Base-by-base conservation (phyloP, 2,888 invertebrate genomes). In the Rotaria sp. region DNA sequence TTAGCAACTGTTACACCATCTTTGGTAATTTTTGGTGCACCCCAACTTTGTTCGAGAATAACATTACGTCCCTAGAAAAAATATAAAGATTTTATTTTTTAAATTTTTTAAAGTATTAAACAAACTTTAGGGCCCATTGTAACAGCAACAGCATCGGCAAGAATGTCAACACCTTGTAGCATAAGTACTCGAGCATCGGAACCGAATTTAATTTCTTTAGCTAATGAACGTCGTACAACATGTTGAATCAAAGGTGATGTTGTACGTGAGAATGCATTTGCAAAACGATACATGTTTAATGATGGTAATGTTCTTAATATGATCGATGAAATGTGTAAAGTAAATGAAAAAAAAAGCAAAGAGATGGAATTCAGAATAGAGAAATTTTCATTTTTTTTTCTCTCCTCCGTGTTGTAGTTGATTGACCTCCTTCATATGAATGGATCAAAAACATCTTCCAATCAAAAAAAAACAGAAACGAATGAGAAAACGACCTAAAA, bases 1-100 rank as follows among this genome's bases (percentile, higher is more conserved):
- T 99, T 99, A 74, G 99, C 99, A 85, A 99, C 99, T 7, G 99
- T 99, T 18, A 99, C 99, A 89, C 99, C 99, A 92, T 99, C 99
- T 93, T 99, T 99, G 87, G 99, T 99, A 90, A 99, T 99, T 93
- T 99, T 99, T 24, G 99, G 99, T 86, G 96, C 96, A 52, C 99
- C 99, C 98, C 98, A 99, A 45, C 96, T 96, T 91, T 99, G 98
- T 92, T 99, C 99, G 89, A 99, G 93, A 90, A 99, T 97, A 21
- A 99, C 99, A 92, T 99, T 99, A 89, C 99, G 94, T 85, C 99
- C 80, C 80, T 80, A n/a, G n/a, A n/a, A 11, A 38, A 21, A 4
- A 80, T 11, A 41, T 45, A 38, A 45, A n/a, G 5, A 35, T 26
- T 8, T 13, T n/a, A 10, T 41, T 2, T 75, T 41, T 45, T 38